Base-by-base conservation (phyloP, 2,888 invertebrate genomes). In the Melinopterus prodromus region DNA sequence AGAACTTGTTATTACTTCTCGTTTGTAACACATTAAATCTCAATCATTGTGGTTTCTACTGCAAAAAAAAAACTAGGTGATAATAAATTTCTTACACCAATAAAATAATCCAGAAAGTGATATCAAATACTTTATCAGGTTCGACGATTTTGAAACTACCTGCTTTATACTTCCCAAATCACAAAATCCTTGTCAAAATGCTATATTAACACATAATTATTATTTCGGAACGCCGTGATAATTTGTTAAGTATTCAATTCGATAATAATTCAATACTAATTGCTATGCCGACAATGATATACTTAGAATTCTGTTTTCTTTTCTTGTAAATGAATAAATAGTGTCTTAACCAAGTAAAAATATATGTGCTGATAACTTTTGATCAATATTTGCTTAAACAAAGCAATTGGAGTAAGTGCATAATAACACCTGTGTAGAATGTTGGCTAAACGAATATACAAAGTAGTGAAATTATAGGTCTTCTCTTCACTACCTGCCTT, bases 321-420 rank as follows among this genome's bases (percentile, higher is more conserved):
- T 53, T 9, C 53, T 53, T 53, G 0, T 53, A 53, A 53, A 53
- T 9, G 12, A 12, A 53, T 12, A 12, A 12, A 53, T 53, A 9
- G 53, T 53, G 2, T 26, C 26, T 26, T 26, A 26, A 26, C 26
- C 26, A 26, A 53, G 53, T 53, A 53, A 53, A 53, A 53, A 53
- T 53, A 53, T 9, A 53, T 1, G 53, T 9, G 12, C 53, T 53
- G 53, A 26, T 26, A n/a, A 14, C 15, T 1, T 71, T 71, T 71
- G 15, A 71, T 71, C 69, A 69, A 16, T 71, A 71, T 71, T 16
- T 71, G 71, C 16, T 16, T n/a, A 71, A 71, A 71, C n/a, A n/a
- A 71, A 1, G 6, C 71, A 16, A 71, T 16, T 71, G 1, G 71
- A 14, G 7, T 16, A 53, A 53, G 5, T 12, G 7, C 9, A 53